Evolutionary conservation across 2,113 vertebrate genomes (phyloP), one percentile per base, ranked within the genome.

Genomic region (Trematomus loennbergii): DNA sequence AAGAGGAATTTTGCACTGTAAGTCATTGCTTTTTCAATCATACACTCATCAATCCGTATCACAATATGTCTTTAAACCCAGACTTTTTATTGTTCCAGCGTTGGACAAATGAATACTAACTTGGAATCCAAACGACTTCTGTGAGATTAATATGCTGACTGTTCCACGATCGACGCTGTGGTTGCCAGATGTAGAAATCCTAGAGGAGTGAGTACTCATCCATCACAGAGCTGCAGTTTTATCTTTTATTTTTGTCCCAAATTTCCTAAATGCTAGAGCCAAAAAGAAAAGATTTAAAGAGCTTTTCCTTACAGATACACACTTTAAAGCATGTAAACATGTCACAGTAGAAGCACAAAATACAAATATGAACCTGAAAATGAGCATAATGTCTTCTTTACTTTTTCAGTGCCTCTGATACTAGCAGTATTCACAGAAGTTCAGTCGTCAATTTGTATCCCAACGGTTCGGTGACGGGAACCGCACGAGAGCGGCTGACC

Each of bases 21-120:
- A 4, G 12, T 46, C 36, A 20, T 7, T 5, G 6, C 25, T 20
- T 5, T 53, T 53, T 58, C 5, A 2, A 22, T 55, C 3, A 22
- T 22, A 33, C n/a, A 36, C 62, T 3, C 0, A 15, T 3, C 4
- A n/a, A 49, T 12, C 0, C 15, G 5, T 20, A 18, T 12, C 29
- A 22, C 5, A 3, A 40, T 45, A 0, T 12, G 3, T 11, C 7
- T n/a, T 22, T 46, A 11, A 62, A 25, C 2, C 25, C 25, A 25
- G 25, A 25, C 25, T 7, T 16, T 81, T 3, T 22, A 4, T 58
- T 20, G 87, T 53, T 1, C 5, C 81, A 95, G 94, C 1, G 0
- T 1, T 95, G 94, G 94, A 1, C 0, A 0, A 93, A 84, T 52
- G 92, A 94, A 25, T 87, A 89, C 18, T 94, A 1, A 73, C n/a